Percentiles rank a stretch among this genome's conserved stretches.
Evolutionary conservation across 1,140 invertebrate species (phyloP).

Genomic region (Procambarus clarkii): DNA sequence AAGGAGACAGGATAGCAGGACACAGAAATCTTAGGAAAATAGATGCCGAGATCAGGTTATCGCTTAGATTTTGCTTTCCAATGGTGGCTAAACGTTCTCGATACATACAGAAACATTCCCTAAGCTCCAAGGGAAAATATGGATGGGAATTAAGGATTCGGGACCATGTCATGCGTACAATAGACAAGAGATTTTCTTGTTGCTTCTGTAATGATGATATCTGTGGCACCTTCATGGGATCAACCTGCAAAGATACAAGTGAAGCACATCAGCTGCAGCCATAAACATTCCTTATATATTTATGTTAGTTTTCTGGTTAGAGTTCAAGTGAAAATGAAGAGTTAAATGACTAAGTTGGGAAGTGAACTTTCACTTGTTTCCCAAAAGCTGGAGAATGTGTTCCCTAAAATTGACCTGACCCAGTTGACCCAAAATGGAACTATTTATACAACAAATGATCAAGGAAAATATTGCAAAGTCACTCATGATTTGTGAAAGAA

Average conservation of each 20-base stretch:
- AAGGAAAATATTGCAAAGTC: too few species aligned
- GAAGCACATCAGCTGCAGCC: neutral
- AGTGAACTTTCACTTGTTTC: too few species aligned
- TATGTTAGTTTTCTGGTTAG: too few species aligned
- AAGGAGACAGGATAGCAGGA: slow-evolving; percentile 95
- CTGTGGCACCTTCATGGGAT: slow-evolving; percentile 86
- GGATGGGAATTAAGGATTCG: slow-evolving; percentile 87
- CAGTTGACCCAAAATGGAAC: too few species aligned
- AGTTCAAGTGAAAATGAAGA: too few species aligned
- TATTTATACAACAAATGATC: too few species aligned
- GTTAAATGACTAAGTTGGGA: too few species aligned
- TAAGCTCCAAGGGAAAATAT: slow-evolving; percentile 90
- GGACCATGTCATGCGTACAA: slow-evolving; percentile 91
- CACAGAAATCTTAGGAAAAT: slow-evolving; percentile 93
- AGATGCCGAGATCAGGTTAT: slow-evolving; percentile 95
- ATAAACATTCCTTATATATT: too few species aligned
- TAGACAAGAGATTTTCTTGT: slow-evolving; percentile 88
- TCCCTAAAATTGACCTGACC: too few species aligned
- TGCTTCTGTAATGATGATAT: slow-evolving; percentile 86
- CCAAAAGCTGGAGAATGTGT: too few species aligned
- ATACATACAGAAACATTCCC: slow-evolving; percentile 92
- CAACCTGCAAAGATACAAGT: slow-evolving; percentile 81
- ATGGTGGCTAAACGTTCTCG: slow-evolving; percentile 85
- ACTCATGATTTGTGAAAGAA: too few species aligned
- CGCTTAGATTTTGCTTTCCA: slow-evolving; percentile 89